Evolutionary conservation across 2,113 vertebrate species (phyloP).

Genomic region (Tupaia chinensis): DNA sequence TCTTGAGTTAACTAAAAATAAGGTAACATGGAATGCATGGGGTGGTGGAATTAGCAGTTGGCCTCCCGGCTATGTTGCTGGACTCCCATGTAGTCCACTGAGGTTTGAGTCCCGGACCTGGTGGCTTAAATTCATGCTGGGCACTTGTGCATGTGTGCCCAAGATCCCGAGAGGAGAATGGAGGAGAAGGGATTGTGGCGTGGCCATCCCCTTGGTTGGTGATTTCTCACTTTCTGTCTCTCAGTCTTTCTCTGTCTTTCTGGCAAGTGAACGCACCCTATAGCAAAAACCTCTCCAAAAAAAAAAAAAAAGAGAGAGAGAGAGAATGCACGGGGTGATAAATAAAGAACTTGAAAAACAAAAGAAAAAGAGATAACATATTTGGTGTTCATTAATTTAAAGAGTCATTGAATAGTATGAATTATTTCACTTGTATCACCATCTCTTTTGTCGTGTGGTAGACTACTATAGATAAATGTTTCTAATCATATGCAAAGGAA

Average conservation of each 20-base stretch:
- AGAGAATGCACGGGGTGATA: not conserved
- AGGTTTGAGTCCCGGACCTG: too few relatives aligned
- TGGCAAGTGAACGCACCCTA: too few relatives aligned
- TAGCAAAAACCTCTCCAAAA: too few relatives aligned
- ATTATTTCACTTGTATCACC: not conserved
- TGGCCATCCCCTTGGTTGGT: too few relatives aligned
- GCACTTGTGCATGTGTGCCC: too few relatives aligned
- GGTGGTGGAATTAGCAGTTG: not conserved
- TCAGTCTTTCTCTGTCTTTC: too few relatives aligned
- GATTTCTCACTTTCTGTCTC: too few relatives aligned
- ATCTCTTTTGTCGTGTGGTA: not conserved
- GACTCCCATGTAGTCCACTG: too few relatives aligned
- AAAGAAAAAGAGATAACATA: not conserved
- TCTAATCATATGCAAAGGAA: constrained; percentile 7
- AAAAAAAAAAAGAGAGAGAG: not conserved
- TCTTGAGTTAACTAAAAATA: not conserved
- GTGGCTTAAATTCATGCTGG: too few relatives aligned
- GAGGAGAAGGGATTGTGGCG: too few relatives aligned
- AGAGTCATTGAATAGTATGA: not conserved
- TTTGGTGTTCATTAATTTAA: not conserved
- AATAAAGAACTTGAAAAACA: constrained; percentile 29
- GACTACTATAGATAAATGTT: not conserved
- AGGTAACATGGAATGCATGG: not conserved
- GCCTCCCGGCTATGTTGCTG: too few relatives aligned
- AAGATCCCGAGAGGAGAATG: too few relatives aligned